Evolutionary conservation across 2,888 invertebrate species (phyloP).

Genomic region (Eupithecia inturbata): DNA sequence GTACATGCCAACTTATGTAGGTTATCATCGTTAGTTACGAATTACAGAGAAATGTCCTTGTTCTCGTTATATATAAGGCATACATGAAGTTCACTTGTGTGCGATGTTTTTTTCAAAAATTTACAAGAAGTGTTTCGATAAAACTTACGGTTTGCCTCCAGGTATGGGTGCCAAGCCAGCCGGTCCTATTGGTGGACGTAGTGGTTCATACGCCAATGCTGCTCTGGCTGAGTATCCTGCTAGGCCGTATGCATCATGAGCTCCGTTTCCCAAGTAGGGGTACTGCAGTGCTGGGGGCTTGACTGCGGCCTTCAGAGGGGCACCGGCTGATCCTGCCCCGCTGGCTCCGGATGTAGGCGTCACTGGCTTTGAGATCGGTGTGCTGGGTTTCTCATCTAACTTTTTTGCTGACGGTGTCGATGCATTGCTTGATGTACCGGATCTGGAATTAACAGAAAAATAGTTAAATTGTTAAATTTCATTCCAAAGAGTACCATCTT

Average conservation of each 20-base stretch:
- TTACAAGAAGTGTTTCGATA: conserved; percentile 14
- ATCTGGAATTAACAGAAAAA: conserved; percentile 71
- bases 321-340: conserved; percentile 84
- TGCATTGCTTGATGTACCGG: conserved; percentile 95
- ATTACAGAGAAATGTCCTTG: conserved; percentile 2
- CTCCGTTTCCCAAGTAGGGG: conserved; percentile 84
- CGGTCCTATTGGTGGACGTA: conserved; percentile 80
- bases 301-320: conserved; percentile 82
- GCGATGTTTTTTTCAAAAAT: background rate
- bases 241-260: conserved; percentile 79
- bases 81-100: conserved; percentile 16
- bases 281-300: conserved; percentile 86
- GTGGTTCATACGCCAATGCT: conserved; percentile 78
- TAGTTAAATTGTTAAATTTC: background rate
- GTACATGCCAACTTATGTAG: conserved; percentile 1
- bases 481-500: background rate
- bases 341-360: conserved; percentile 90
- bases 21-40: conserved; percentile 6
- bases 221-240: conserved; percentile 81
- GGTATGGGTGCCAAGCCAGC: conserved; percentile 88
- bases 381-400: conserved; percentile 94
- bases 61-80: conserved; percentile 12
- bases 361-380: conserved; percentile 95
- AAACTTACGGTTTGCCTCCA: conserved; percentile 93
- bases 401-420: conserved; percentile 95